These are phyloP conservation scores for Spea bombifrons DNA, from an alignment of 2,113 vertebrate species.

Conservation along the genomic window DNA sequence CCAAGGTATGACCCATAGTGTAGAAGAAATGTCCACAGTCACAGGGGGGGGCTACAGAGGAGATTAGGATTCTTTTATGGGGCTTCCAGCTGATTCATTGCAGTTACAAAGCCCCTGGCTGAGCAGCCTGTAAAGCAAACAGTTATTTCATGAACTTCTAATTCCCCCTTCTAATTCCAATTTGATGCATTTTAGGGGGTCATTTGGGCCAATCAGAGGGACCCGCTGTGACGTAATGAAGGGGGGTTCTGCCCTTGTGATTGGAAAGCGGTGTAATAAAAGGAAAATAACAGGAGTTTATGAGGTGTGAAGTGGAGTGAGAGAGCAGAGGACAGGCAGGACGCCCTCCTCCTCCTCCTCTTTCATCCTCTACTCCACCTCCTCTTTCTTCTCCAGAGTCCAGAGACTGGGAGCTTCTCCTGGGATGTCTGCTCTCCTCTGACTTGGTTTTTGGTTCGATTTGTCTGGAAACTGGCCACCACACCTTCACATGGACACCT, in stretches of 20 bases:
- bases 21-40: slow-evolving; percentile 24
- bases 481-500: too few relatives aligned
- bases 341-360: not conserved
- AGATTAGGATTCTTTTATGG: slow-evolving; percentile 61
- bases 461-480: too few relatives aligned
- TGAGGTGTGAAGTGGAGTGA: slow-evolving; percentile 50
- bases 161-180: not conserved
- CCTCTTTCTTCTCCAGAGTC: not conserved
- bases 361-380: not conserved
- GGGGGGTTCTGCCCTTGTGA: slow-evolving; percentile 42
- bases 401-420: not conserved
- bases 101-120: slow-evolving; percentile 67
- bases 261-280: slow-evolving; percentile 66
- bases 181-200: slow-evolving; percentile 61
- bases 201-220: slow-evolving; percentile 60
- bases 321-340: slow-evolving; percentile 30
- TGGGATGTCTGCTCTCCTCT: not conserved
- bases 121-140: slow-evolving; percentile 1
- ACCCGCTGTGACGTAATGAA: slow-evolving; percentile 54
- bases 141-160: slow-evolving; percentile 5
- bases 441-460: not conserved
- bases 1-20: not conserved
- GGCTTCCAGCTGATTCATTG: slow-evolving; percentile 74
- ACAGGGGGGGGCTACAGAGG: slow-evolving; percentile 58
- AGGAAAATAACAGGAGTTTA: slow-evolving; percentile 56